Percentiles rank a stretch among this genome's conserved stretches.
Evolutionary conservation across 2,113 vertebrate genomes (phyloP).

Genomic region (Phylloscopus trochiloides): DNA sequence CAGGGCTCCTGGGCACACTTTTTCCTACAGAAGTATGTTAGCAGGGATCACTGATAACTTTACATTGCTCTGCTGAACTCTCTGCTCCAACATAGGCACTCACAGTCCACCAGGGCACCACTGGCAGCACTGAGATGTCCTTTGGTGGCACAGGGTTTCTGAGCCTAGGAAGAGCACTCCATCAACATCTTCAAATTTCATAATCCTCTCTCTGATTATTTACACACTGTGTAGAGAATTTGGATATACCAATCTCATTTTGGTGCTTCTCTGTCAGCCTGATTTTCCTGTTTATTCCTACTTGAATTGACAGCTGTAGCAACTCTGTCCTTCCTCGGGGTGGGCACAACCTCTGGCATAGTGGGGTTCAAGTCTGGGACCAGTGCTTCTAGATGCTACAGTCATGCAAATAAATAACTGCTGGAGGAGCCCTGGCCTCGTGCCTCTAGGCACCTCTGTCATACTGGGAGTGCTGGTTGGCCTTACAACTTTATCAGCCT

Average conservation of each 20-base stretch:
- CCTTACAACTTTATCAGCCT: conserved; percentile 35
- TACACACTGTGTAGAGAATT: neutral
- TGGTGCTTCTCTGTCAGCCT: neutral
- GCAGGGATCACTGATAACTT: neutral
- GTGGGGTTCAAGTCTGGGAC: neutral
- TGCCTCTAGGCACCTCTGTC: neutral
- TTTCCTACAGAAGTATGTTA: neutral
- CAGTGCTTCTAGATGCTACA: neutral
- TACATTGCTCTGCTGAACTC: neutral
- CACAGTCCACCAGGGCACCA: neutral
- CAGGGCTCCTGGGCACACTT: neutral
- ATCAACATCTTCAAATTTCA: neutral
- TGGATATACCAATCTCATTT: neutral
- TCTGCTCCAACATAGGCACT: neutral
- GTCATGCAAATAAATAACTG: neutral
- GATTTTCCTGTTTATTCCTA: neutral
- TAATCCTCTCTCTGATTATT: neutral
- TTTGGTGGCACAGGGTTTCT: neutral
- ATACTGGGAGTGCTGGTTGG: neutral
- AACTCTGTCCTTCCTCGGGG: neutral
- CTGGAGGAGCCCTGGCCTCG: neutral
- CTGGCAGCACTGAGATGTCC: neutral
- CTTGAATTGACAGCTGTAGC: neutral
- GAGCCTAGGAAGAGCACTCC: neutral
- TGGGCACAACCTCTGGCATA: neutral